These are phyloP conservation scores for Pseudorhombus dupliciocellatus DNA, from an alignment of 2,113 vertebrate genomes.

Conservation along the genomic window DNA sequence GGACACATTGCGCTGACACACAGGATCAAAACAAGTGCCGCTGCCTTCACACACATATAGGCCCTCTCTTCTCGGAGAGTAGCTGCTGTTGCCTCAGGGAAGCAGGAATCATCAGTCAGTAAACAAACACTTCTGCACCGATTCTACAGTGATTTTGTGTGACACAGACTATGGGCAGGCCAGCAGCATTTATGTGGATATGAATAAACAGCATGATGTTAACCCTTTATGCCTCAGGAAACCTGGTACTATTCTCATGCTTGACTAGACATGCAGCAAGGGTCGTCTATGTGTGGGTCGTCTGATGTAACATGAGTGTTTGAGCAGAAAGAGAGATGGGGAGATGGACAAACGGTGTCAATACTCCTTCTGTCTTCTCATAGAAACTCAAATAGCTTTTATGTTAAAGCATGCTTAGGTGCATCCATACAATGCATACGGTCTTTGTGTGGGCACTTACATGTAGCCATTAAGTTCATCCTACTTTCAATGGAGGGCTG, in stretches of 20 bases:
- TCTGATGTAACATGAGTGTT: slow-evolving; percentile 35
- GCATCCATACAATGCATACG: slow-evolving; percentile 36
- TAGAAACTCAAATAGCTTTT: slow-evolving; percentile 31
- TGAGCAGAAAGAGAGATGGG: slow-evolving; percentile 27
- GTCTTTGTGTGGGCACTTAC: slow-evolving; percentile 53
- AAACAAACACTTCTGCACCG: slow-evolving; percentile 60
- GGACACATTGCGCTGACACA: slow-evolving; percentile 53
- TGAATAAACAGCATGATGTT: slow-evolving; percentile 62
- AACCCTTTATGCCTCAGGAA: slow-evolving; percentile 61
- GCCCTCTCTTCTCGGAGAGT: slow-evolving; percentile 16
- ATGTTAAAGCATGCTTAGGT: slow-evolving; percentile 44
- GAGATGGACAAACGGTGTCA: slow-evolving; percentile 22
- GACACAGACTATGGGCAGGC: slow-evolving; percentile 60
- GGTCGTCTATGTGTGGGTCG: slow-evolving; percentile 53
- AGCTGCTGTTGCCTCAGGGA: slow-evolving; percentile 38
- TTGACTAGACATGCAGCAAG: slow-evolving; percentile 27
- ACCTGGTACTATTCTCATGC: slow-evolving; percentile 40
- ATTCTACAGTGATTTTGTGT: slow-evolving; percentile 65
- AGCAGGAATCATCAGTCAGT: slow-evolving; percentile 36
- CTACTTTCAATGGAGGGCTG: slow-evolving; percentile 29
- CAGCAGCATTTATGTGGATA: slow-evolving; percentile 44
- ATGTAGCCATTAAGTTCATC: slow-evolving; percentile 58
- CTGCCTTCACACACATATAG: slow-evolving; percentile 30
- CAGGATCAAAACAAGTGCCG: slow-evolving; percentile 41
- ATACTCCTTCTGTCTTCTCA: slow-evolving; percentile 14